phyloP scores from a whole-genome alignment of 1,140 invertebrate species.

The Amphibalanus amphitrite region DNA sequence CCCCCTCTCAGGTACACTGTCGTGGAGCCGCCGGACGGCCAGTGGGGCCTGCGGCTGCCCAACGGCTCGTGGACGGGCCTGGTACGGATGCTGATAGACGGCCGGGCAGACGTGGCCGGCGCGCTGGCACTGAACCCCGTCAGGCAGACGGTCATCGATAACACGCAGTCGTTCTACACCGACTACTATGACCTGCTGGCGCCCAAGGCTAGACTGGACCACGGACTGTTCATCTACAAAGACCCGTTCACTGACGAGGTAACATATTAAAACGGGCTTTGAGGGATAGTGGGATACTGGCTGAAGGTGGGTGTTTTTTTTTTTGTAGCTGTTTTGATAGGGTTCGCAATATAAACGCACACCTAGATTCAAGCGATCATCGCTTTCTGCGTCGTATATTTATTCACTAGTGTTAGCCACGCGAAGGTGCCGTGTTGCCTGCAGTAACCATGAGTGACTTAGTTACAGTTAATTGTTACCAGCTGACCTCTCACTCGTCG shows the following conservation, averaged over 20 bases:
- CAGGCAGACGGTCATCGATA: not conserved
- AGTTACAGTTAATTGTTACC: no score
- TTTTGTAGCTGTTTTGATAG: no score
- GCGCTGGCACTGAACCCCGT: not conserved
- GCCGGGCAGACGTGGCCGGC: not conserved
- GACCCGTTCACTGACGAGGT: not conserved
- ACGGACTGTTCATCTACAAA: not conserved
- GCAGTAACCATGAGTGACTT: no score
- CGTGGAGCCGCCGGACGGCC: not conserved
- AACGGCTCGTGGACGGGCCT: not conserved
- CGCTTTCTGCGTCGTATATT: no score
- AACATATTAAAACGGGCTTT: no score
- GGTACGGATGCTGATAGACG: not conserved
- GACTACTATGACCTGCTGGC: not conserved
- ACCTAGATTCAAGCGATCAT: no score
- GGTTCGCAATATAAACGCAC: no score
- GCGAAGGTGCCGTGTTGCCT: no score
- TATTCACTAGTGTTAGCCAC: no score
- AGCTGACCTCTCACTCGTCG: no score
- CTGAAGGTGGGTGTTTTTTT: no score
- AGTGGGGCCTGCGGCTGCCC: not conserved
- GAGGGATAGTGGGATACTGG: no score
- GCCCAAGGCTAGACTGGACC: not conserved
- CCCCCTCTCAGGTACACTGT: not conserved
- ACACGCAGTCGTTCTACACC: not conserved